A percentile compares a stretch with the other conserved stretches of the same genome.
These are phyloP conservation scores for Barypeithes pellucidus DNA, from an alignment of 2,888 invertebrate species.

Conservation along the genomic window DNA sequence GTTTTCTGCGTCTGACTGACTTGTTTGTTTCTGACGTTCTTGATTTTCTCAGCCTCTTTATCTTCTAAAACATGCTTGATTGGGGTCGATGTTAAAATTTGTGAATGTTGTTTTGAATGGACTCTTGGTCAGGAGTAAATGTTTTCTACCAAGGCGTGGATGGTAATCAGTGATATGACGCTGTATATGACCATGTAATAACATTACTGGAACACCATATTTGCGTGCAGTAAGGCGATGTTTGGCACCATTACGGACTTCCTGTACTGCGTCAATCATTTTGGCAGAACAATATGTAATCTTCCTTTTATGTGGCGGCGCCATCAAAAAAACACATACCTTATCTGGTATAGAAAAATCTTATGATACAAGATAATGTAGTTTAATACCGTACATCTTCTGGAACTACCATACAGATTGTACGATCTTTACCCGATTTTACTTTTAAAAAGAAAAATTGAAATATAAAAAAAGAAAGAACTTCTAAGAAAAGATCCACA, in stretches of 20 bases:
- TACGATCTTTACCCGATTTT: constrained; percentile 9
- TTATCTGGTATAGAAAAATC: background rate
- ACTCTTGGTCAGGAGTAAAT: background rate
- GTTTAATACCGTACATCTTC: constrained; percentile 8
- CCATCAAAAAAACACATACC: background rate
- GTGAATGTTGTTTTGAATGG: background rate
- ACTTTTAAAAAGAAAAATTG: no score
- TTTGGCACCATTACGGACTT: background rate
- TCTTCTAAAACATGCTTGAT: background rate
- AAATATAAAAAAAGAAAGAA: background rate
- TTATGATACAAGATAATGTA: background rate
- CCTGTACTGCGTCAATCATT: background rate
- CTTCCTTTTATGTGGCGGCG: background rate
- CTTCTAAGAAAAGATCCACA: no score
- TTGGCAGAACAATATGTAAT: background rate
- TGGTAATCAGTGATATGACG: background rate
- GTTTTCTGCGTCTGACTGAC: background rate
- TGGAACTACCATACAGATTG: background rate
- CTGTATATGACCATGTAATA: background rate
- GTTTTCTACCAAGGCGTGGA: background rate
- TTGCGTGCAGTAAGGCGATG: background rate
- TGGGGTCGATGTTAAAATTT: constrained; percentile 10
- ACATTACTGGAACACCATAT: background rate
- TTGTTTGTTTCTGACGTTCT: background rate
- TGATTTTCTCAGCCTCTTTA: background rate